Conservation (phyloP, 2,888 invertebrate species). For the Amphipoea oculea region DNA sequence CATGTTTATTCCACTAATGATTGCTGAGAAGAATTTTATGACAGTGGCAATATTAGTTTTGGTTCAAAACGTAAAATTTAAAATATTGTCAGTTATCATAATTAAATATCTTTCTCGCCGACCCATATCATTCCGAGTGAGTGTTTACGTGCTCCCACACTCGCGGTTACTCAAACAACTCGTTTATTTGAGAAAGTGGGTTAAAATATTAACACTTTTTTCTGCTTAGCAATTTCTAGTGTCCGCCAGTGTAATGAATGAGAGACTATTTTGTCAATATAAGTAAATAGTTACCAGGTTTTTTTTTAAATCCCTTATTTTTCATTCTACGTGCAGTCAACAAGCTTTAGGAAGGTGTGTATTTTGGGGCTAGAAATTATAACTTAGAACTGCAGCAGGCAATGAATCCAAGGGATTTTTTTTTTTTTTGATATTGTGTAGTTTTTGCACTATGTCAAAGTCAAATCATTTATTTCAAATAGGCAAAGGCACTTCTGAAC, state of each 20-base stretch:
- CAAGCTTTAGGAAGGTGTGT: background rate
- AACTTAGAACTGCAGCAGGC: no score
- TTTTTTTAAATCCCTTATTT: no score
- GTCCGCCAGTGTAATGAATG: conserved; percentile 7
- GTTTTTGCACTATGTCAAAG: background rate
- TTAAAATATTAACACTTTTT: background rate
- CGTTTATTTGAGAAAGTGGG: conserved; percentile 32
- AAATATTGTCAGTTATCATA: conserved; percentile 12
- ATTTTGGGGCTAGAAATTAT: background rate
- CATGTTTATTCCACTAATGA: background rate
- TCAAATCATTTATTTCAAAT: no score
- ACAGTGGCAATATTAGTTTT: background rate
- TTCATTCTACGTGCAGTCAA: no score
- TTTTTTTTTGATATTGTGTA: background rate
- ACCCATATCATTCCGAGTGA: conserved; percentile 15
- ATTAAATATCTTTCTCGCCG: conserved; percentile 2
- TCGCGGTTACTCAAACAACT: conserved; percentile 25
- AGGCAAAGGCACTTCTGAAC: no score
- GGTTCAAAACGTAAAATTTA: background rate
- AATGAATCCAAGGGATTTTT: background rate
- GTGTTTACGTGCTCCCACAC: conserved; percentile 33
- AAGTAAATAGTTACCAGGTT: background rate
- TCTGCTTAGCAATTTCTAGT: conserved; percentile 4
- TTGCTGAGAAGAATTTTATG: background rate
- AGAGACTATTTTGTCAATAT: background rate